A percentile compares a stretch with the other conserved stretches of the same genome.
Evolutionary conservation across 2,797 vertebrate genomes (phyloP).

Genomic region (Centroberyx gerrardi): DNA sequence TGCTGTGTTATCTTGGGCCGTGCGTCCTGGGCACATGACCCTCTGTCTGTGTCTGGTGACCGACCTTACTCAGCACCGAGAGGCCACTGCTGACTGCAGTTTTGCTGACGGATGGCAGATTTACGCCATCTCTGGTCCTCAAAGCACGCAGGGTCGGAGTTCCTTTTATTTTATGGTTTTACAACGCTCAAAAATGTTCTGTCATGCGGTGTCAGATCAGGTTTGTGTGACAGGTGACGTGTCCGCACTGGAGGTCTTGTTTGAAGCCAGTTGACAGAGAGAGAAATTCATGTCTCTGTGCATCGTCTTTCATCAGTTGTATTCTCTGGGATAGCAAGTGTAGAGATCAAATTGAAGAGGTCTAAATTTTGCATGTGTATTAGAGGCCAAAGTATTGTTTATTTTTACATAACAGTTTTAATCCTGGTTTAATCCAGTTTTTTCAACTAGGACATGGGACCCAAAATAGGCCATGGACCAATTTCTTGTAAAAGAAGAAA

Average conservation of each 20-base stretch:
- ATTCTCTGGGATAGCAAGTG: too few species aligned
- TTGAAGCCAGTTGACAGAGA: not conserved
- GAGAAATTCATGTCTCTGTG: not conserved
- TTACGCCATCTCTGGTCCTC: not conserved
- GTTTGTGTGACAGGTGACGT: not conserved
- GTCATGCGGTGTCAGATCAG: not conserved
- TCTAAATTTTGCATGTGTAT: too few species aligned
- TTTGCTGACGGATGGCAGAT: not conserved
- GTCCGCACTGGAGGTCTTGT: not conserved
- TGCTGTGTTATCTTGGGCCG: not conserved
- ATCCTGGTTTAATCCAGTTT: too few species aligned
- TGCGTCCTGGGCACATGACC: not conserved
- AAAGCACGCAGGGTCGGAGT: constrained; percentile 1
- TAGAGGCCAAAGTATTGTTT: too few species aligned
- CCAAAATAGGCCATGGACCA: too few species aligned
- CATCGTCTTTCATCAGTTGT: too few species aligned
- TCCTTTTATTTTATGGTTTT: constrained; percentile 13
- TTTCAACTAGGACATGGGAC: too few species aligned
- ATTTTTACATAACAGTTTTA: too few species aligned
- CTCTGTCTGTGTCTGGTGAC: not conserved
- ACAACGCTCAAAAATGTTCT: not conserved
- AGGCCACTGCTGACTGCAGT: not conserved
- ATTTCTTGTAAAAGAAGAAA: too few species aligned
- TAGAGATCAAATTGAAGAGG: too few species aligned
- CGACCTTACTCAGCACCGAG: not conserved